phyloP scores from a whole-genome alignment of 2,888 invertebrate genomes.

The Philaethria dido region DNA sequence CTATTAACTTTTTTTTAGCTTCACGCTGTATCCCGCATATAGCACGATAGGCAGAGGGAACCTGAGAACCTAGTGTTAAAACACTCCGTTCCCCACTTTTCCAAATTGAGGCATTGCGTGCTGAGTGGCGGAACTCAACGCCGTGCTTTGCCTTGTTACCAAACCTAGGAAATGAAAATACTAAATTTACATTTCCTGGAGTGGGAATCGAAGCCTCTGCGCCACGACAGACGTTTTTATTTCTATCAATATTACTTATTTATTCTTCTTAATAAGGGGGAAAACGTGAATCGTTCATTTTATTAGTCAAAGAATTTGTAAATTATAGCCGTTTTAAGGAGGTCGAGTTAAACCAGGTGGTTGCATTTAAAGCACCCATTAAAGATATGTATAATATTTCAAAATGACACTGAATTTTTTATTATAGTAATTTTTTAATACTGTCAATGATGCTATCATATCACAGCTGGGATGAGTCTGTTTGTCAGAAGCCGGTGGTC shows the following conservation, averaged over 20 bases:
- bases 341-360: conserved; percentile 24
- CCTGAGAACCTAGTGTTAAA: no score
- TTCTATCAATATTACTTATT: not conserved
- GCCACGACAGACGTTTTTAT: no score
- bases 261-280: conserved; percentile 28
- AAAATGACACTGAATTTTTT: conserved; percentile 29
- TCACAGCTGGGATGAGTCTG: not conserved
- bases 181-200: no score
- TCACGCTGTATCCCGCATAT: no score
- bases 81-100: no score
- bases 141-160: no score
- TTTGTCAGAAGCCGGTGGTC: not conserved
- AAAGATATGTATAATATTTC: conserved; percentile 19
- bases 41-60: no score
- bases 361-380: conserved; percentile 12
- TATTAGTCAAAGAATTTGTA: conserved; percentile 31
- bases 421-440: conserved; percentile 18
- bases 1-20: no score
- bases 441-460: not conserved
- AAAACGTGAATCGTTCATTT: conserved; percentile 28
- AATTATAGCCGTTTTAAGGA: conserved; percentile 39
- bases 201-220: no score
- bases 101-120: no score
- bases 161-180: no score
- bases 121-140: no score